Conservation (phyloP, 2,113 vertebrate species). For the Monarcha castaneiventris region DNA sequence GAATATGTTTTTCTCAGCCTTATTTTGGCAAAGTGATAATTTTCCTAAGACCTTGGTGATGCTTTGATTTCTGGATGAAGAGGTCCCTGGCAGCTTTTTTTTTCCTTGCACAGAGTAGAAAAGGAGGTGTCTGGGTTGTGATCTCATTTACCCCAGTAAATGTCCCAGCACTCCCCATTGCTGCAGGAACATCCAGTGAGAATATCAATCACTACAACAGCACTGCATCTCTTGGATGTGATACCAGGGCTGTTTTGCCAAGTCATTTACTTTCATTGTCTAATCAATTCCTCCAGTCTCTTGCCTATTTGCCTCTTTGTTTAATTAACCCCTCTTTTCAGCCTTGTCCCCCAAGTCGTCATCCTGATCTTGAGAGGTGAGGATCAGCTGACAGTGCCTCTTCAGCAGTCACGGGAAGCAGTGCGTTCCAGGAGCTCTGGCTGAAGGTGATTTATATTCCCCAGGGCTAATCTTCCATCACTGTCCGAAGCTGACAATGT, state of each 20-base stretch:
- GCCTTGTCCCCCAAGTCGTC: background rate
- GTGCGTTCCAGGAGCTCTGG: constrained; percentile 12
- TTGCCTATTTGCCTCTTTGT: constrained; percentile 49
- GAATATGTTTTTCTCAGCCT: background rate
- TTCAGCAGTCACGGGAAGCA: background rate
- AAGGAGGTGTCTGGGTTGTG: background rate
- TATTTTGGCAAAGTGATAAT: background rate
- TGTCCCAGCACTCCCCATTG: background rate
- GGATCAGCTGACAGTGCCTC: background rate
- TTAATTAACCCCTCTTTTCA: constrained; percentile 58
- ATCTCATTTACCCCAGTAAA: background rate
- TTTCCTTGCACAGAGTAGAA: background rate
- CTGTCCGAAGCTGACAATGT: constrained; percentile 10
- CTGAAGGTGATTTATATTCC: constrained; percentile 36
- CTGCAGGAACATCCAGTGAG: background rate
- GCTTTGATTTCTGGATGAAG: background rate
- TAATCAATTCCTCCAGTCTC: constrained; percentile 54
- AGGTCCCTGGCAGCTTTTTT: background rate
- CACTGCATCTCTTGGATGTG: background rate
- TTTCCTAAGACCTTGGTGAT: background rate
- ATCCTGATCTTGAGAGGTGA: background rate
- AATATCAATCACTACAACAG: background rate
- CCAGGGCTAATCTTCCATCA: constrained; percentile 1
- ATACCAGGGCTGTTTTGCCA: background rate
- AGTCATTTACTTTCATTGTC: constrained; percentile 55